These are phyloP conservation scores for Phyllostomus hastatus DNA, from an alignment of 2,113 vertebrate species.

Conservation along the genomic window DNA sequence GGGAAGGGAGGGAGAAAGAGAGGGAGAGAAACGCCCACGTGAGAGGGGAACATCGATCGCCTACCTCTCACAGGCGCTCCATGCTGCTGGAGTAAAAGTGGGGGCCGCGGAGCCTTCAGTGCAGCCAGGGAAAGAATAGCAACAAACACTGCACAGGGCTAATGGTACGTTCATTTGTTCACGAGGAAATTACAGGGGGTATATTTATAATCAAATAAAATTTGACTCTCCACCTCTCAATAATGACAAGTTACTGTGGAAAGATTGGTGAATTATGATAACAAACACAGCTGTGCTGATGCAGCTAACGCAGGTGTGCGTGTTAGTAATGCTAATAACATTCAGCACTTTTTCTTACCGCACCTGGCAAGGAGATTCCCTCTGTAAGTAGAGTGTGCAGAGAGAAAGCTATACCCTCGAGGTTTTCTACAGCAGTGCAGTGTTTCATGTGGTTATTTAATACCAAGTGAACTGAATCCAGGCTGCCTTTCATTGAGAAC, in stretches of 20 bases:
- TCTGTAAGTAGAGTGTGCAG: not conserved
- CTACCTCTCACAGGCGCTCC: no score
- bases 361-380: not conserved
- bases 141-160: not conserved
- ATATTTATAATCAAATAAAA: slow-evolving; percentile 57
- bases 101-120: not conserved
- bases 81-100: not conserved
- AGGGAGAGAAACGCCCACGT: no score
- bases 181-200: not conserved
- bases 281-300: slow-evolving; percentile 55
- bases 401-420: not conserved
- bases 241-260: slow-evolving; percentile 59
- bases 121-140: not conserved
- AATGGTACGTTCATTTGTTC: slow-evolving; percentile 27
- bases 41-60: no score
- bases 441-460: not conserved
- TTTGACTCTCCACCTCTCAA: not conserved
- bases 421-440: not conserved
- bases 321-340: slow-evolving; percentile 3
- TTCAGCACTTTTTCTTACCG: not conserved
- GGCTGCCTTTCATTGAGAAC: not conserved
- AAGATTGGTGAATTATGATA: not conserved
- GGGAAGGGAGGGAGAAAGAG: no score
- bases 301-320: slow-evolving; percentile 15
- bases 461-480: not conserved